Evolutionary conservation across 2,113 vertebrate genomes (phyloP).

Genomic region (Bufo gargarizans): DNA sequence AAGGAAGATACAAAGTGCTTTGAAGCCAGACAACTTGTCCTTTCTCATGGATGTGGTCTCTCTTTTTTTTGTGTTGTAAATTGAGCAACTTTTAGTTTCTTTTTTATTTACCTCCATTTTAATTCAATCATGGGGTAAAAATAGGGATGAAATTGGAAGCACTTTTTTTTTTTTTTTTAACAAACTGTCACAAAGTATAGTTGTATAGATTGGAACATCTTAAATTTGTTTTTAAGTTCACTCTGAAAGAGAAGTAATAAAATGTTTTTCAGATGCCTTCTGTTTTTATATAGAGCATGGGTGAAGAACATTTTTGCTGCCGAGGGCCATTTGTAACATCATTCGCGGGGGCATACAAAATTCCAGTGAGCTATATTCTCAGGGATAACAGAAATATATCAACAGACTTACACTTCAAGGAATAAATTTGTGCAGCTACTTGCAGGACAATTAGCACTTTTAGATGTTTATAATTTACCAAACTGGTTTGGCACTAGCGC

Average conservation of each 20-base stretch:
- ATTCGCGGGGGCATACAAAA: too few species aligned
- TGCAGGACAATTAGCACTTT: too few species aligned
- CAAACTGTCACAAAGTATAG: background rate
- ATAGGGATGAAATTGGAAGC: background rate
- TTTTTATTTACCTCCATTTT: slow-evolving; percentile 70
- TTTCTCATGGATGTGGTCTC: slow-evolving; percentile 69
- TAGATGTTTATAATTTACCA: too few species aligned
- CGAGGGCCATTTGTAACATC: too few species aligned
- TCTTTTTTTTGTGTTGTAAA: slow-evolving; percentile 74
- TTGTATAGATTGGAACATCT: slow-evolving; percentile 39
- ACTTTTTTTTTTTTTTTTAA: too few species aligned
- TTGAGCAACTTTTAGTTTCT: slow-evolving; percentile 67
- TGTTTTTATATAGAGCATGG: background rate
- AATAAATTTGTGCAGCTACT: too few species aligned
- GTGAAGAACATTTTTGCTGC: too few species aligned
- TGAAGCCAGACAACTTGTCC: slow-evolving; percentile 75
- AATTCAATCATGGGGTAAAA: slow-evolving; percentile 45
- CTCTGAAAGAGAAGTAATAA: background rate
- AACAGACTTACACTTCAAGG: too few species aligned
- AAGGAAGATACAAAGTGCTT: slow-evolving; percentile 98
- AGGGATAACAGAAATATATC: too few species aligned
- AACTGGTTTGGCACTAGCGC: too few species aligned
- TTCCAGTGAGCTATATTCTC: too few species aligned
- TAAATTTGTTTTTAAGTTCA: slow-evolving; percentile 26
- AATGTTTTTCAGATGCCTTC: background rate